Evolutionary conservation across 2,888 invertebrate genomes (phyloP), one percentile per base, ranked within the genome.

Genomic region (Papilio demoleus): DNA sequence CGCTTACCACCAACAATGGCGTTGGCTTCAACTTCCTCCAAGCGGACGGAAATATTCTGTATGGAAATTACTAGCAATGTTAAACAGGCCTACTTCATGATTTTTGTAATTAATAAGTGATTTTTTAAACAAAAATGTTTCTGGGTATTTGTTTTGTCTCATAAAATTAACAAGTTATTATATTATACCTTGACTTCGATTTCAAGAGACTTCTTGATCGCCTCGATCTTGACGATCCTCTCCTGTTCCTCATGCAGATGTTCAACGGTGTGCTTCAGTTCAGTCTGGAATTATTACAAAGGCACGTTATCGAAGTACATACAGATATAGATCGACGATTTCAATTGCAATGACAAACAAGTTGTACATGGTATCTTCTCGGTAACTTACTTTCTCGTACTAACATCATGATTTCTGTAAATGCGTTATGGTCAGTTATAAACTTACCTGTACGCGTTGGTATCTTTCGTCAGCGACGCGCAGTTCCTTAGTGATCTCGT

Each of bases 21-120:
- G 84, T 98, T 99, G 80, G 98, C 96, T 90, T 99, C 99, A 77
- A 99, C 98, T 92, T 99, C 99, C 88, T 98, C 98, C 83, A 98
- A 94, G 84, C 98, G 97, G 78, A 98, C 94, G 77, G 97, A 97
- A 86, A 98, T 93, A 92, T 97, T 98, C 94, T 94, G 73, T 0
- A 80, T 75, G 40, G n/a, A 9, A 65, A 45, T 67, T 66, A 72
- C 61, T 14, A 24, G 42, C 9, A 22, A 42, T 47, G 12, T 22
- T 19, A 22, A 47, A 22, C 19, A 9, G 45, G 17, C 9, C 8
- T 9, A 19, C 17, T 14, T 45, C 45, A 9, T 19, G 8, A 17
- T 45, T n/a, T n/a, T n/a, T n/a, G n/a, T n/a, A n/a, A n/a, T n/a
- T n/a, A n/a, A n/a, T n/a, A n/a, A n/a, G n/a, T n/a, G n/a, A n/a